Base-by-base conservation (phyloP, 2,797 vertebrate genomes). In the Tauraco hartlaubi region DNA sequence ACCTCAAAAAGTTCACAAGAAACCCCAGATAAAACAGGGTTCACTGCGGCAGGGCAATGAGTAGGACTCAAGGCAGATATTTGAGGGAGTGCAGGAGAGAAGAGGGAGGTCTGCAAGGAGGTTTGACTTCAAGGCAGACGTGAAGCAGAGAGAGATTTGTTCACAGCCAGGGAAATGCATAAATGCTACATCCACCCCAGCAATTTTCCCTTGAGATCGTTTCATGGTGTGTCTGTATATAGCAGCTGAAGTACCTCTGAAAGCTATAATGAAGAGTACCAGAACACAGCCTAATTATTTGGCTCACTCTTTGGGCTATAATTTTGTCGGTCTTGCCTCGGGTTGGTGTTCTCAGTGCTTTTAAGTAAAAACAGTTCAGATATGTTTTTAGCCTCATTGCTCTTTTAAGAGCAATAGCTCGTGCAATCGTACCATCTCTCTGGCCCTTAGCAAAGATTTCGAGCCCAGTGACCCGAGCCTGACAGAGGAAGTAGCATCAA, bases 121-220 rank as follows among this genome's bases (percentile, higher is more conserved):
- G 23, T 26, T 90, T 95, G 91, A 80, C 94, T 96, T 97, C 74
- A 75, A 97, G 96, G 92, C 95, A 94, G 97, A 88, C 22, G 7
- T 90, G 81, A 94, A 95, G 94, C 89, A 94, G 94, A 92, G 92
- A 92, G 91, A 95, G 80, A 97, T 93, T 97, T 96, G 79, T 96
- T 97, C 86, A 92, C 92, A 97, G 95, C 77, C 95, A 96, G 92
- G 85, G 95, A 97, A 97, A 95, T 48, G 61, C 55, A 56, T 74
- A 93, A 97, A 93, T 54, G 91, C 86, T 96, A 66, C 94, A 95
- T 81, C 94, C 95, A 92, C 92, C 94, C 95, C 92, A 84, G 96
- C 94, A 97, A 94, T 97, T 98, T 96, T 95, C 96, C 97, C 94
- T 96, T 85, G 89, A 83, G 95, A 95, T 95, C 61, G 89, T 96